Percentiles rank a stretch among this genome's conserved stretches.
Conservation (phyloP, 2,888 invertebrate genomes). For the Blera fallax region DNA sequence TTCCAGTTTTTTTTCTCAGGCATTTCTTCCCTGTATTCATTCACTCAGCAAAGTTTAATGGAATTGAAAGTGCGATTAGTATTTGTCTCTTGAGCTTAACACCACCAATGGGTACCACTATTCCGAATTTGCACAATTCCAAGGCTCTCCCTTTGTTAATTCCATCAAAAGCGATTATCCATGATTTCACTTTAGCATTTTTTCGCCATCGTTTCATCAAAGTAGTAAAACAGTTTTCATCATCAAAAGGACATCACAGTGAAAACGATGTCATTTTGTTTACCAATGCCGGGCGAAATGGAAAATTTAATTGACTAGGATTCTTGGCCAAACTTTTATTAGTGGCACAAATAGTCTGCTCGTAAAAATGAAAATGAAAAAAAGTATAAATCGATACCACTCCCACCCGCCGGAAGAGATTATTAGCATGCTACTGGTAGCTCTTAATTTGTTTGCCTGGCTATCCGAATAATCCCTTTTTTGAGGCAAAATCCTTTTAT, state of each 20-base stretch:
- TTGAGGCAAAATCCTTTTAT: slow-evolving; percentile 34
- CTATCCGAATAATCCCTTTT: slow-evolving; percentile 30
- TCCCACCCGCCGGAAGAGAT: not conserved
- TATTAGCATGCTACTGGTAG: slow-evolving; percentile 42
- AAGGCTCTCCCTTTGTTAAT: not conserved
- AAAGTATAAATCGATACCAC: slow-evolving; percentile 8
- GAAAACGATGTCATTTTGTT: slow-evolving; percentile 40
- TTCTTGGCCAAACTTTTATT: slow-evolving; percentile 13
- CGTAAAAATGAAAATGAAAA: slow-evolving; percentile 10
- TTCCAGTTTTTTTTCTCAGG: not conserved
- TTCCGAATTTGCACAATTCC: too few species aligned
- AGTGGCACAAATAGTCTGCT: slow-evolving; percentile 18
- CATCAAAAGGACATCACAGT: slow-evolving; percentile 23
- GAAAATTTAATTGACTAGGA: slow-evolving; percentile 49
- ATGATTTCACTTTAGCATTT: slow-evolving; percentile 17
- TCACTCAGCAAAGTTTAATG: slow-evolving; percentile 25
- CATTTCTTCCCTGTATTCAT: slow-evolving; percentile 16
- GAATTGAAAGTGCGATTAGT: slow-evolving; percentile 41
- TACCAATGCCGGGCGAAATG: slow-evolving; percentile 22
- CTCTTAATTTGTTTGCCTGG: slow-evolving; percentile 38
- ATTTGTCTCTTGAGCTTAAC: slow-evolving; percentile 17
- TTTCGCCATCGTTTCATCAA: not conserved
- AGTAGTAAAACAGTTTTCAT: slow-evolving; percentile 29
- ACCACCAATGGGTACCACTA: not conserved
- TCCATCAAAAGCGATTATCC: slow-evolving; percentile 24